Conservation (phyloP, 2,888 invertebrate genomes). For the Diplazon laetatorius region DNA sequence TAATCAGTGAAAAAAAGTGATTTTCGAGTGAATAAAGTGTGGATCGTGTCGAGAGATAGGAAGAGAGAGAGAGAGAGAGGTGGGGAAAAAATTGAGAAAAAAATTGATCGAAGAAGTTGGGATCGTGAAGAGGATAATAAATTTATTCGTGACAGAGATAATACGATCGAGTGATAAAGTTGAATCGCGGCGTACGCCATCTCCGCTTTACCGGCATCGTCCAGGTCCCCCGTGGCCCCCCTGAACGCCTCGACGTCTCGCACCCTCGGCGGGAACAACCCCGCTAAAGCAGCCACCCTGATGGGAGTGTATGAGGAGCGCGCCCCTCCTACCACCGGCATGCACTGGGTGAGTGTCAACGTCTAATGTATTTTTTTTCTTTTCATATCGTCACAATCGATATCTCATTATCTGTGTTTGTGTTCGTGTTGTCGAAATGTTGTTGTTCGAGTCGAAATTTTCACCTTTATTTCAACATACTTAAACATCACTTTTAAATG, state of each 20-base stretch:
- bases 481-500: too few species aligned
- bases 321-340: conserved; percentile 90
- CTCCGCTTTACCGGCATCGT: conserved; percentile 81
- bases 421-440: too few species aligned
- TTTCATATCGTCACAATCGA: conserved; percentile 6
- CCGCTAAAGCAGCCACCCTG: conserved; percentile 85
- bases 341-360: conserved; percentile 92
- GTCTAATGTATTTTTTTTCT: conserved; percentile 44
- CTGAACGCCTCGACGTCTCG: conserved; percentile 78
- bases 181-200: conserved; percentile 81
- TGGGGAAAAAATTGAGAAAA: conserved; percentile 51
- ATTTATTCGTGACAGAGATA: too few species aligned
- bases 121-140: too few species aligned
- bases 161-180: too few species aligned
- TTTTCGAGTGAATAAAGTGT: conserved; percentile 46
- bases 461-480: too few species aligned
- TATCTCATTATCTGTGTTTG: too few species aligned
- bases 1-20: conserved; percentile 47
- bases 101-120: conserved; percentile 65
- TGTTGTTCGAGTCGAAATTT: too few species aligned
- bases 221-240: conserved; percentile 83
- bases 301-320: conserved; percentile 96
- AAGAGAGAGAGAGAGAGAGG: conserved; percentile 20
- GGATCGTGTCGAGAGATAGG: conserved; percentile 19
- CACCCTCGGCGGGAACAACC: conserved; percentile 81